Conservation (phyloP, 2,888 invertebrate species). For the Drosophila antonietae region DNA sequence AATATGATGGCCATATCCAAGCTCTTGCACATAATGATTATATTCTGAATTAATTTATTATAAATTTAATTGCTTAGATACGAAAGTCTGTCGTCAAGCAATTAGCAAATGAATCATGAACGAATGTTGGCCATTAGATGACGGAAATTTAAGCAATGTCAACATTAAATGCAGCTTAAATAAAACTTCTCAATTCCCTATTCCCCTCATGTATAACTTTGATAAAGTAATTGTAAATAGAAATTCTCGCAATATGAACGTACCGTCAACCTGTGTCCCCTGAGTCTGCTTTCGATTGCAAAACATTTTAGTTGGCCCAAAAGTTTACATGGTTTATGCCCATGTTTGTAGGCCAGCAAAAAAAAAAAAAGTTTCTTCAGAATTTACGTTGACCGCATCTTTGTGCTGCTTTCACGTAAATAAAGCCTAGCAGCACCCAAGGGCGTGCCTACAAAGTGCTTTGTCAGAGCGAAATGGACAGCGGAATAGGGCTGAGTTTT, state of each 20-base stretch:
- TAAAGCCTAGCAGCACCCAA: neutral
- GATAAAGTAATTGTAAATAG: neutral
- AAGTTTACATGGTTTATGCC: neutral
- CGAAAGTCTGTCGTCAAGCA: neutral
- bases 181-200: neutral
- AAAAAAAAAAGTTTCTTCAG: neutral
- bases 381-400: neutral
- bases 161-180: neutral
- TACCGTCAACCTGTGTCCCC: neutral
- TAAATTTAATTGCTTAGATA: neutral
- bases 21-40: no score
- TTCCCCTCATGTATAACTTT: neutral
- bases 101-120: neutral
- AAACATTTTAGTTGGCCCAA: neutral
- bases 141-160: neutral
- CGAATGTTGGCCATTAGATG: no score
- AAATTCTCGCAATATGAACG: slow-evolving; percentile 5
- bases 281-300: neutral
- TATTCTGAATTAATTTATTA: no score
- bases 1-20: no score
- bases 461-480: neutral
- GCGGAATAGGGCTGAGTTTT: neutral
- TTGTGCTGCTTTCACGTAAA: neutral
- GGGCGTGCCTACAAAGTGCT: neutral
- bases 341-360: neutral